phyloP scores from a whole-genome alignment of 2,113 vertebrate genomes.

The Salvelinus alpinus region DNA sequence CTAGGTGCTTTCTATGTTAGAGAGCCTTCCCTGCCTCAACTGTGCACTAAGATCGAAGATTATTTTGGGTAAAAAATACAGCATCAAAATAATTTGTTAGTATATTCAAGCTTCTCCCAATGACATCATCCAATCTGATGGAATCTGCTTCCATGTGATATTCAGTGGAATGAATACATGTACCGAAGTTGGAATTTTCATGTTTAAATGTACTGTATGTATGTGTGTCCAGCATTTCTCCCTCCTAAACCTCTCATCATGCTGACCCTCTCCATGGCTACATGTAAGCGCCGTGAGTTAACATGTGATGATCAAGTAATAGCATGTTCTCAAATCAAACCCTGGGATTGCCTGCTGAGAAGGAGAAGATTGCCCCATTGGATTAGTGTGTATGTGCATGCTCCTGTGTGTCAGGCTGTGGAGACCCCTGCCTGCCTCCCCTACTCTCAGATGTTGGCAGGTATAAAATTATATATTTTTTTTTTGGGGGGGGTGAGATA shows the following conservation, averaged over 20 bases:
- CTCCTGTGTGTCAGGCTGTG: background rate
- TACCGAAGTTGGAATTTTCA: background rate
- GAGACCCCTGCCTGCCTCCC: slow-evolving; percentile 36
- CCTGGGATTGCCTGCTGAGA: background rate
- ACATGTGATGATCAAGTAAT: background rate
- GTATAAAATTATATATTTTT: slow-evolving; percentile 73
- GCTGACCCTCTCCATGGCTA: background rate
- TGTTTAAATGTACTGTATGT: background rate
- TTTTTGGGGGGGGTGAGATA: slow-evolving; percentile 53
- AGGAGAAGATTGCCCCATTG: background rate
- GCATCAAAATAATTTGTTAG: background rate
- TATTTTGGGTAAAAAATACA: background rate
- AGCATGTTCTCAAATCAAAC: background rate
- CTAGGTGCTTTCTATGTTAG: too few relatives aligned
- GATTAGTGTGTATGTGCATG: slow-evolving; percentile 2
- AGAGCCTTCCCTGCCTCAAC: too few relatives aligned
- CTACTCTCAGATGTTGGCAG: slow-evolving; percentile 66
- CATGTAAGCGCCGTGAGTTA: background rate
- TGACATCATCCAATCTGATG: background rate
- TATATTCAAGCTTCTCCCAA: background rate
- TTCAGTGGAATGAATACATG: background rate
- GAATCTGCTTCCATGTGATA: background rate
- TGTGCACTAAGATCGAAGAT: too few relatives aligned
- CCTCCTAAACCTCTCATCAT: background rate
- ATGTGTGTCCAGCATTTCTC: background rate